These are phyloP conservation scores for Ptiloglossa arizonensis DNA, from an alignment of 1,140 invertebrate species.

Conservation along the genomic window DNA sequence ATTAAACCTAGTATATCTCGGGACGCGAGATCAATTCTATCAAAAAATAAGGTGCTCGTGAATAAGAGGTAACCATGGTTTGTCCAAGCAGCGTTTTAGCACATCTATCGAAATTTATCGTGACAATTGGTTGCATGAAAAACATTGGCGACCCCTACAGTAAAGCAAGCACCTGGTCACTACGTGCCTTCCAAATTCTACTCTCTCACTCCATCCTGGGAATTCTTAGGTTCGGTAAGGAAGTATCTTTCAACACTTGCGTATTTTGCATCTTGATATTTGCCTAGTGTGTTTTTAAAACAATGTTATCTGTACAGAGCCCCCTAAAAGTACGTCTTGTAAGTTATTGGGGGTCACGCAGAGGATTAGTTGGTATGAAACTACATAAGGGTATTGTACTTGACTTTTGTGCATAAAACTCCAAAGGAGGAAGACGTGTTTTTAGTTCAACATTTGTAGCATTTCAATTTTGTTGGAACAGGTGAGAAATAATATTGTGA, in stretches of 20 bases:
- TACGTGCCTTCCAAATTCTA: conserved; percentile 75
- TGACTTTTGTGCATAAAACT: conserved; percentile 45
- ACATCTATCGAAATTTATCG: conserved; percentile 73
- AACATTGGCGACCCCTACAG: conserved; percentile 68
- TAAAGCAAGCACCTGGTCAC: conserved; percentile 67
- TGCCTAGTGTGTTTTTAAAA: conserved; percentile 31
- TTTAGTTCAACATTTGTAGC: conserved; percentile 22
- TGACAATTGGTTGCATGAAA: conserved; percentile 75
- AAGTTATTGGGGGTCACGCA: conserved; percentile 39
- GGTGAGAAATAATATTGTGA: conserved; percentile 38
- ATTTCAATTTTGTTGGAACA: conserved; percentile 49
- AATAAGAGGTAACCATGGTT: conserved; percentile 69
- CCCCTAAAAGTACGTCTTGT: conserved; percentile 53
- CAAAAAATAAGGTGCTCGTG: not conserved
- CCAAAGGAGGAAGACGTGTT: conserved; percentile 24
- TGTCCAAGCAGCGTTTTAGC: conserved; percentile 73
- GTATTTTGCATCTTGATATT: conserved; percentile 29
- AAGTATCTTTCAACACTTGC: not conserved
- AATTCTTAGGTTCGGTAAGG: conserved; percentile 76
- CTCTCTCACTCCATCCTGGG: conserved; percentile 76
- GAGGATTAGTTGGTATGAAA: conserved; percentile 56
- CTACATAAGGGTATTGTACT: conserved; percentile 47
- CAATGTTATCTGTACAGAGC: conserved; percentile 35
- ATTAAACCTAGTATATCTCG: not conserved
- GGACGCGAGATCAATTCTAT: conserved; percentile 22